Conservation (phyloP, 92 coral and sea anemone genomes). For the Epizoanthus fatuus region DNA sequence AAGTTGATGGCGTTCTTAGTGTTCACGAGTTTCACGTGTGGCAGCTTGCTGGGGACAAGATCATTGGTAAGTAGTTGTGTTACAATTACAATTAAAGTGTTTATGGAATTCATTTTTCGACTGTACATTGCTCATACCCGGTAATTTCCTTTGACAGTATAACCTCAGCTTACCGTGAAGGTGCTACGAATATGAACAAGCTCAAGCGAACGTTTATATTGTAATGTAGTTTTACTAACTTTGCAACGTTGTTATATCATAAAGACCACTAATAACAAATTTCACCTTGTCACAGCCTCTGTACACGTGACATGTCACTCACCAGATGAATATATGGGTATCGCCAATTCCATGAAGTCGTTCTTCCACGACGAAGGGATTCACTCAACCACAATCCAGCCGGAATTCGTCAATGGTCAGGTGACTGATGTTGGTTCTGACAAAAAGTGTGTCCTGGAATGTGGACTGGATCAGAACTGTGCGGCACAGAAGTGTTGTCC, state of each 20-base stretch:
- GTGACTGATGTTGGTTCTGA: constrained; percentile 41
- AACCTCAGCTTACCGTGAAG: too few species aligned
- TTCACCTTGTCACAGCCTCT: constrained; percentile 71
- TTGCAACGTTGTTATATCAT: too few species aligned
- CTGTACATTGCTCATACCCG: too few species aligned
- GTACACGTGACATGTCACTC: constrained; percentile 96
- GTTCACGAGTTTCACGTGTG: constrained; percentile 99
- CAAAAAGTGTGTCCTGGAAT: constrained; percentile 87
- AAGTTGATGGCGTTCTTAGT: constrained; percentile 93
- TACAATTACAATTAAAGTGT: too few species aligned
- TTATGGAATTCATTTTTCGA: too few species aligned
- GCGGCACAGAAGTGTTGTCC: constrained; percentile 97
- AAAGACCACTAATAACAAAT: too few species aligned
- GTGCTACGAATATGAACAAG: too few species aligned
- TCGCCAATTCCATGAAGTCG: constrained; percentile 94
- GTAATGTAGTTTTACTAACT: too few species aligned
- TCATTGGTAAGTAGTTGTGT: constrained; percentile 80
- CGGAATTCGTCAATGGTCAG: constrained; percentile 87
- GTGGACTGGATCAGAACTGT: constrained; percentile 90
- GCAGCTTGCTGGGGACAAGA: constrained; percentile 99
- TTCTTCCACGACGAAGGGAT: constrained; percentile 99
- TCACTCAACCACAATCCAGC: constrained; percentile 99
- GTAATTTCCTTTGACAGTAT: too few species aligned
- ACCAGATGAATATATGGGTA: constrained; percentile 95
- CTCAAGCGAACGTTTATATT: too few species aligned